A percentile compares a stretch with the other conserved stretches of the same genome.
Evolutionary conservation across 2,888 invertebrate genomes (phyloP).

Genomic region (Lampropteryx suffumata): DNA sequence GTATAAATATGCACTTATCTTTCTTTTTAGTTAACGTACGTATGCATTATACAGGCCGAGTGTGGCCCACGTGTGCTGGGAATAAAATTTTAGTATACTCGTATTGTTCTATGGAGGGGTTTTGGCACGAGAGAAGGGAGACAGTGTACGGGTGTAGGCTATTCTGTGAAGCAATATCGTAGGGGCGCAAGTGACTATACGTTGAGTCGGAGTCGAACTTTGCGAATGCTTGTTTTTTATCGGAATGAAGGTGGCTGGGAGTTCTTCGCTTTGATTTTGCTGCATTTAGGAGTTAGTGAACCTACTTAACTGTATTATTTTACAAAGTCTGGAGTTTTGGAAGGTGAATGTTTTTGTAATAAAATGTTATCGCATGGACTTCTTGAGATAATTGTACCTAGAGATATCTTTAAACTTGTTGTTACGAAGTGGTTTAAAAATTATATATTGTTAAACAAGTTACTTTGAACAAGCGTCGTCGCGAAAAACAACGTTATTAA

Average conservation of each 20-base stretch:
- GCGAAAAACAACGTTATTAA: too few relatives aligned
- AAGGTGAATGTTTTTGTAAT: too few relatives aligned
- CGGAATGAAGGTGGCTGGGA: conserved; percentile 43
- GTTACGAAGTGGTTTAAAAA: too few relatives aligned
- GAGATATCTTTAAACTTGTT: too few relatives aligned
- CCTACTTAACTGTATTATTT: too few relatives aligned
- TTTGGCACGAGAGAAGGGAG: conserved; percentile 55
- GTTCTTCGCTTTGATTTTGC: conserved; percentile 52
- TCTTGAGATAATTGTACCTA: too few relatives aligned
- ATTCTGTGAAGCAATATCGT: conserved; percentile 68
- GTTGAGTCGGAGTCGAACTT: conserved; percentile 55
- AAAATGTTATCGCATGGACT: too few relatives aligned
- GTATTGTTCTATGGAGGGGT: conserved; percentile 66
- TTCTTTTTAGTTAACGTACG: conserved; percentile 80
- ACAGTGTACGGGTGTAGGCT: conserved; percentile 46
- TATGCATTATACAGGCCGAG: conserved; percentile 74
- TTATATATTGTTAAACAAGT: too few relatives aligned
- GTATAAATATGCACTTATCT: conserved; percentile 82
- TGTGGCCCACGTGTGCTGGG: conserved; percentile 75
- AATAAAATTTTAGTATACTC: conserved; percentile 80
- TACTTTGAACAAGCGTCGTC: too few relatives aligned
- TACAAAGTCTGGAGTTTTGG: too few relatives aligned
- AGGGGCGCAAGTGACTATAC: conserved; percentile 65
- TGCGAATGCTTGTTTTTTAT: conserved; percentile 64
- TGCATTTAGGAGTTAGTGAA: conserved; percentile 2